Evolutionary conservation across 64 coral and sea anemone species (phyloP), one percentile per base, ranked within the genome.

Genomic region (Orbicella faveolata): DNA sequence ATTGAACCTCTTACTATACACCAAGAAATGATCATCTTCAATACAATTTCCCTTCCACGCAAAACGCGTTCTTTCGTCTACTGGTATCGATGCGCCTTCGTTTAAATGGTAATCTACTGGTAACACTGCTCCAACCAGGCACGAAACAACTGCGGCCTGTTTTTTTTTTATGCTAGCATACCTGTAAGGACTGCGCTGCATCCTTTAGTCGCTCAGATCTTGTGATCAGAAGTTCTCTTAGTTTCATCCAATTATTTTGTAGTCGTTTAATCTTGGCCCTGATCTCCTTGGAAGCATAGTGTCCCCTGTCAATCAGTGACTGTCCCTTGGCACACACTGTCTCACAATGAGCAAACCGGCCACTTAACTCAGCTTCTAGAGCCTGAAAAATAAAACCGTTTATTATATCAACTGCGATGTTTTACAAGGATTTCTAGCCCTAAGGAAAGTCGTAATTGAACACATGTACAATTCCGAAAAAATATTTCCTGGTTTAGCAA

Each of bases 101-200:
- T 48, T 48, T 48, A n/a, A n/a, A n/a, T 48, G 4, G 41, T 48
- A 3, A 6, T 48, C 41, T 48, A 48, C 41, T 48, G 41, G 37
- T 4, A 4, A 39, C 1, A 4, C 37, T 4, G 37, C 37, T 39
- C 37, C 37, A 39, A 4, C 37, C 41, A 5, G 41, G 41, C 41
- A 48, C 3, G 41, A 48, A 48, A 48, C 41, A 48, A 5, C 41
- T 48, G 41, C 4, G 41, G 41, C 41, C n/a, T n/a, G 4, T 48
- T 3, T 48, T 48, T 48, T 48, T 48, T 3, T 48, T 48, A 48
- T 5, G 41, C 21, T 26, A 5, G 8, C 67, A 30, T 83, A 98
- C 96, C 90, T 98, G 96, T 62, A 98, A n/a, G 0, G 96, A 98
- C 30, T 98, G 96, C 15, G 93, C 96, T n/a, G 96, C 96, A 76